Evolutionary conservation across 1,140 invertebrate species (phyloP).

Genomic region (Littorina saxatilis): DNA sequence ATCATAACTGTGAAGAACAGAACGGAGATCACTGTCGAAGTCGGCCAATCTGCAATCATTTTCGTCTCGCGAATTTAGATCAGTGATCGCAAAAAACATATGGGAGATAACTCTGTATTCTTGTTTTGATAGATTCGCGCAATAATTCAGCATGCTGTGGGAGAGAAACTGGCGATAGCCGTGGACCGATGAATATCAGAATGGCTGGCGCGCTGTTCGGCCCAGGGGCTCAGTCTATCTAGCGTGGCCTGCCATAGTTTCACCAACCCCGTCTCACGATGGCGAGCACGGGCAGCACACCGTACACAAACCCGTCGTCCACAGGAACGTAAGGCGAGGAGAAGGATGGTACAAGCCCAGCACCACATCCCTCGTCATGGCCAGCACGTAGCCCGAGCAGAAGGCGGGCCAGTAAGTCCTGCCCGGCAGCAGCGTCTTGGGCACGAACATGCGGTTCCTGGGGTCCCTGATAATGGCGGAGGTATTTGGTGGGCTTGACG

Average conservation of each 20-base stretch:
- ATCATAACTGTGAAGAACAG: too few relatives aligned
- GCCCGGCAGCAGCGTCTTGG: conserved; percentile 63
- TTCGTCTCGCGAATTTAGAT: too few relatives aligned
- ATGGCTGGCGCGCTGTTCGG: conserved; percentile 13
- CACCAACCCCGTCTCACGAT: conserved; percentile 18
- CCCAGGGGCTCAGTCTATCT: conserved; percentile 40
- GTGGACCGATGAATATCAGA: background rate
- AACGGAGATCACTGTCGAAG: too few relatives aligned
- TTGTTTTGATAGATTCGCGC: too few relatives aligned
- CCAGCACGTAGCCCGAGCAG: conserved; percentile 74
- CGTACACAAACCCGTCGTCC: conserved; percentile 75
- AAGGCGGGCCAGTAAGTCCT: conserved; percentile 64
- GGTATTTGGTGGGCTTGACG: conserved; percentile 36
- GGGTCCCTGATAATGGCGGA: conserved; percentile 61
- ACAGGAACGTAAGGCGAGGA: conserved; percentile 64
- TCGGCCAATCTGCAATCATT: too few relatives aligned
- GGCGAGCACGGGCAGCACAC: conserved; percentile 62
- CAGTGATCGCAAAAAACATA: too few relatives aligned
- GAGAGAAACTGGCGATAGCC: too few relatives aligned
- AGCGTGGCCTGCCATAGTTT: conserved; percentile 39
- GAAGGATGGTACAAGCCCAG: conserved; percentile 67
- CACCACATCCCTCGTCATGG: conserved; percentile 72
- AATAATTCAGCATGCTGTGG: too few relatives aligned
- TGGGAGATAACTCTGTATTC: too few relatives aligned
- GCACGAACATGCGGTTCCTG: conserved; percentile 74